Base-by-base conservation (phyloP, 2,888 invertebrate genomes). In the Steinernema scapterisci region DNA sequence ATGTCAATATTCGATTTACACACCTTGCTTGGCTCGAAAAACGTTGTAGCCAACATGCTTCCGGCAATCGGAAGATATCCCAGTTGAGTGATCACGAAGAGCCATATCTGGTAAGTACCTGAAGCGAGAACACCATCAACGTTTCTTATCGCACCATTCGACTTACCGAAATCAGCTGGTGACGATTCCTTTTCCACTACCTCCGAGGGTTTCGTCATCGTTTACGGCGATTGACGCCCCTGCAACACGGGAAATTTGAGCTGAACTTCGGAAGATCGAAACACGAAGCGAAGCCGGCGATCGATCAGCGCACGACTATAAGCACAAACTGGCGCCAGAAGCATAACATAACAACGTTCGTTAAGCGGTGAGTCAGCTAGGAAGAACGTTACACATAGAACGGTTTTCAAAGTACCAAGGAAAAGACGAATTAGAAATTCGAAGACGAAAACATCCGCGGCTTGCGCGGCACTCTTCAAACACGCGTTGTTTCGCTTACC, bases 51-150 rank as follows among this genome's bases (percentile, higher is more conserved):
- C 7, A 86, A 77, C 79, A 86, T 82, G 13, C 80, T 79, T 0
- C 81, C 82, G 0, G 83, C 82, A 0, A 85, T 78, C 2, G 85
- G 86, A 19, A 84, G 75, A 70, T 86, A 86, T 5, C 83, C 82
- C 16, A 81, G 63, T 77, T 86, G 86, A 0, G 85, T 86, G 63
- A 83, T 54, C 7, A 81, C 13, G 23, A 85, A 78, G 44, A 86
- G 80, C 19, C 73, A 71, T 0, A 75, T 52, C 73, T 82, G 80
- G 70, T 82, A 82, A n/a, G 52, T 25, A 5, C 82, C 38, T 38
- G 38, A 38, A 38, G 9, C 38, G 38, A 9, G 38, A 38, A 38
- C 38, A 9, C 9, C 38, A 38, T 38, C 38, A n/a, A n/a, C n/a
- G n/a, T n/a, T n/a, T n/a, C 9, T 38, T 38, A 38, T 38, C 38